Base-by-base conservation (phyloP, 2,797 vertebrate species). In the Acrossocheilus wenchowensis region DNA sequence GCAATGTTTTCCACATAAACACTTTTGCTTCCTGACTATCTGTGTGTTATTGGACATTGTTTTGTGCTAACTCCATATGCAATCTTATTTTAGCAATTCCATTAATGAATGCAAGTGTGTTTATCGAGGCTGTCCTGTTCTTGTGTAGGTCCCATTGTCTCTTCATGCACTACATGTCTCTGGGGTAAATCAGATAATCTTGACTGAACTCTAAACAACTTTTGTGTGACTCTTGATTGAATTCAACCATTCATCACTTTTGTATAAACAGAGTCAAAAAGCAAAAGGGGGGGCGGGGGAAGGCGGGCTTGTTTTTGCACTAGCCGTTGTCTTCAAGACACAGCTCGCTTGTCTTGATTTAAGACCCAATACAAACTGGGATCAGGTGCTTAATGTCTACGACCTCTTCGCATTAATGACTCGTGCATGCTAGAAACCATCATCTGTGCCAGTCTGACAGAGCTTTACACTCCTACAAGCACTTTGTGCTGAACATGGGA, bases 61-160 rank as follows among this genome's bases (percentile, higher is more conserved):
- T 84, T 72, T 62, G 17, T 77, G 71, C 45, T n/a, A 84, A 85
- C 34, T 86, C 30, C 34, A 81, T 75, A 81, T 34, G 14, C 34
- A 69, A 85, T 88, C 80, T 73, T 62, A 78, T 87, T 86, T 87
- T 83, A 85, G 72, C 77, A 52, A 62, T 41, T 62, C 82, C 68
- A 62, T 87, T n/a, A 62, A 75, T 64, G 39, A 80, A 88, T n/a
- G 12, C 2, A 82, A 82, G 60, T 50, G 69, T 64, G 52, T 84
- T 88, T 57, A 52, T 73, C 9, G 17, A 81, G 78, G 74, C 85
- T 39, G 77, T 54, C 57, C 23, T 52, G 39, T 81, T 79, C 86
- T 21, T 77, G 80, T 81, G 87, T 77, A 87, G 87, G 82, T 78
- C 82, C 85, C 62, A 84, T 89, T 90, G 90, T 90, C 87, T 86